These are phyloP conservation scores for Halcyon senegalensis DNA, from an alignment of 2,113 vertebrate genomes.

Conservation along the genomic window DNA sequence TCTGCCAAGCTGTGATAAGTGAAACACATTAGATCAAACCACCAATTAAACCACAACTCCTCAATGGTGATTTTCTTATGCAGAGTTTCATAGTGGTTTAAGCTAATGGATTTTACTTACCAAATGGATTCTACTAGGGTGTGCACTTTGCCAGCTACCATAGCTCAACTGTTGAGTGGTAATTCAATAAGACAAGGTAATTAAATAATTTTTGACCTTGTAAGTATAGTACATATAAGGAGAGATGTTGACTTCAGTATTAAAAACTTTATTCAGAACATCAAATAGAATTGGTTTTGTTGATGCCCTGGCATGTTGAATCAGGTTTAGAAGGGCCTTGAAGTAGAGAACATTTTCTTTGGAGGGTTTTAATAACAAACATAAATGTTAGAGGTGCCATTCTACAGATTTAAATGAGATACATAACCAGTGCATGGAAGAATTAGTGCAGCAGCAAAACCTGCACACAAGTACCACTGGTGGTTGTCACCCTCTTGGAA, in stretches of 20 bases:
- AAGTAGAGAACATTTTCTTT: background rate
- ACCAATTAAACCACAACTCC: constrained; percentile 38
- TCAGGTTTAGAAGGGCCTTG: background rate
- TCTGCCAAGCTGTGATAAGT: constrained; percentile 16
- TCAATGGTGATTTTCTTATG: constrained; percentile 26
- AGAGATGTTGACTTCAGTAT: background rate
- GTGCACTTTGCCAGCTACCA: constrained; percentile 10
- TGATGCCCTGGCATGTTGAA: background rate
- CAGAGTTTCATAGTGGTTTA: constrained; percentile 26
- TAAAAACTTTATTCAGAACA: constrained; percentile 1
- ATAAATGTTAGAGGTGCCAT: background rate
- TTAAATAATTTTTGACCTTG: constrained; percentile 47
- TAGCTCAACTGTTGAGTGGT: background rate
- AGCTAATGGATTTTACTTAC: constrained; percentile 58
- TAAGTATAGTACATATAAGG: background rate
- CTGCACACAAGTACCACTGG: background rate
- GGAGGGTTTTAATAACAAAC: background rate
- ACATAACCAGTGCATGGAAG: background rate
- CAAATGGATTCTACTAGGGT: constrained; percentile 6
- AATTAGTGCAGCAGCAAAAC: background rate
- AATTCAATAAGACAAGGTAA: constrained; percentile 25
- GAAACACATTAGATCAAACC: constrained; percentile 46
- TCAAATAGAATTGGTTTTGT: background rate
- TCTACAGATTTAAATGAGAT: background rate
- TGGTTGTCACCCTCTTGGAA: too few species aligned